Evolutionary conservation across 2,113 vertebrate genomes (phyloP).

Genomic region (Phylloscopus trochilus): DNA sequence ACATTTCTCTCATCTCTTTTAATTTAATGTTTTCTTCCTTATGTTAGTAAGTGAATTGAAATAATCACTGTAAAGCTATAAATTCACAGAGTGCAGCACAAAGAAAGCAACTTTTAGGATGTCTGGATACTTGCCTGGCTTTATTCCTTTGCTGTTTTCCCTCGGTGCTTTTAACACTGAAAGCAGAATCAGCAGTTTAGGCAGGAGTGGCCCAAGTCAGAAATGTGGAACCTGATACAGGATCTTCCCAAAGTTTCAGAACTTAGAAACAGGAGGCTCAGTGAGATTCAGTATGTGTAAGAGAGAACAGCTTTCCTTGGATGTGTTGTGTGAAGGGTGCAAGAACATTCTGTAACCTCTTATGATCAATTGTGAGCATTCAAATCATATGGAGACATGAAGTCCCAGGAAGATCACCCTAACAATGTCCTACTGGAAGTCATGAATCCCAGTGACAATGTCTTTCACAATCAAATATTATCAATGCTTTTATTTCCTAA

Average conservation of each 20-base stretch:
- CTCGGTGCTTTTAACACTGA: background rate
- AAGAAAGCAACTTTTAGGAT: background rate
- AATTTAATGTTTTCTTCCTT: slow-evolving; percentile 3
- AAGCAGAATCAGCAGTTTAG: background rate
- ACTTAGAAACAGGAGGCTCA: background rate
- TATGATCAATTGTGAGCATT: background rate
- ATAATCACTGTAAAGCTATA: background rate
- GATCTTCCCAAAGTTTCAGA: background rate
- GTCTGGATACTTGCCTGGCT: background rate
- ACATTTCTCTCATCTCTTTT: background rate
- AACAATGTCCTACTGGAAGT: background rate
- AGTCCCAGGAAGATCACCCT: background rate
- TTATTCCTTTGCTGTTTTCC: background rate
- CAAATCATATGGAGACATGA: background rate
- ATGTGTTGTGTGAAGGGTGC: background rate
- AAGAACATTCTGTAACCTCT: background rate
- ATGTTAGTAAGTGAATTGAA: background rate
- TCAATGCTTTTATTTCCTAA: background rate
- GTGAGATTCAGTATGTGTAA: background rate
- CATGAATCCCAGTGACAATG: background rate
- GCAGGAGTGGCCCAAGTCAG: background rate
- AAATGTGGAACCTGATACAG: background rate
- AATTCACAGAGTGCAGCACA: background rate
- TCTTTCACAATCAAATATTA: background rate
- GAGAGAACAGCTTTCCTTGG: background rate